Evolutionary conservation across 2,888 invertebrate genomes (phyloP).

Genomic region (Conops quadrifasciatus): DNA sequence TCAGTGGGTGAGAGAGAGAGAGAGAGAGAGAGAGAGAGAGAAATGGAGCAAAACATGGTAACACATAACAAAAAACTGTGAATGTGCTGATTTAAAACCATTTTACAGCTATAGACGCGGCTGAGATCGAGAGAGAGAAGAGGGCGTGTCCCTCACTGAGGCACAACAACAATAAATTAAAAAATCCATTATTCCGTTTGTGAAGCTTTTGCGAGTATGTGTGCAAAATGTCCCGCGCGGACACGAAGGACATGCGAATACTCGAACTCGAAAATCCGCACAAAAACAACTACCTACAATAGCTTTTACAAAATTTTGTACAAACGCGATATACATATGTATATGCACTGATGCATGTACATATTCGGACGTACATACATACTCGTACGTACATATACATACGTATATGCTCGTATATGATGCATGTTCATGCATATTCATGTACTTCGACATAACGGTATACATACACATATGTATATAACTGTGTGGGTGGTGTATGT

Average conservation of each 20-base stretch:
- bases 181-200: constrained; percentile 62
- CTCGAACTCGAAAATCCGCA: constrained; percentile 55
- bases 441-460: neutral
- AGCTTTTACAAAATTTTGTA: no score
- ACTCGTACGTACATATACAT: constrained; percentile 39
- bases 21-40: constrained; percentile 6
- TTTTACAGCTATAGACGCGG: constrained; percentile 38
- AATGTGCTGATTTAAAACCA: constrained; percentile 61
- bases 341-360: no score
- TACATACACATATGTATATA: no score
- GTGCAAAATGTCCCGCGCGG: constrained; percentile 62
- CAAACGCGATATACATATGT: no score
- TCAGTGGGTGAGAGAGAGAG: no score
- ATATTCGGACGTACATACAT: constrained; percentile 4
- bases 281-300: no score
- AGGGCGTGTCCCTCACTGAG: neutral
- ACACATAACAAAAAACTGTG: constrained; percentile 57
- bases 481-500: no score
- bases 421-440: no score
- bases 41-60: constrained; percentile 19
- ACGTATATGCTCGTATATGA: constrained; percentile 18
- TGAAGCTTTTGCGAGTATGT: constrained; percentile 57
- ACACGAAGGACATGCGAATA: constrained; percentile 58
- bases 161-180: constrained; percentile 33
- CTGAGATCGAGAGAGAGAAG: neutral